phyloP scores from a whole-genome alignment of 2,113 vertebrate genomes.

The Phocoena sinus region DNA sequence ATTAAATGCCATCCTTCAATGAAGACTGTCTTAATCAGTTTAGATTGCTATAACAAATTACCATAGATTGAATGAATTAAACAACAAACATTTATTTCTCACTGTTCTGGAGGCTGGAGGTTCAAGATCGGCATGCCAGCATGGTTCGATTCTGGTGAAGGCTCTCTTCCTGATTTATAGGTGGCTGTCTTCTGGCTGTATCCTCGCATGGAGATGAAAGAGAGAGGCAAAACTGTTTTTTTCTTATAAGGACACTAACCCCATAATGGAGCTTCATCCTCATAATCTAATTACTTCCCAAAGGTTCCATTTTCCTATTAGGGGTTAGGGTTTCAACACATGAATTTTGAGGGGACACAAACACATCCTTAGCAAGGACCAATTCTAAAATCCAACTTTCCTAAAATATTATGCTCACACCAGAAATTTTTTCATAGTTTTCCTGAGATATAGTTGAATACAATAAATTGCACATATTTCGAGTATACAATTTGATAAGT shows the following conservation, averaged over 20 bases:
- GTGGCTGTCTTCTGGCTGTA: background rate
- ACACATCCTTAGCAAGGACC: background rate
- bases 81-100: background rate
- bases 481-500: background rate
- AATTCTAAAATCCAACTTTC: background rate
- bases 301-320: background rate
- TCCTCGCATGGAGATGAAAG: background rate
- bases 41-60: background rate
- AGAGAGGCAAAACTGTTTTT: background rate
- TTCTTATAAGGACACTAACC: background rate
- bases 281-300: background rate
- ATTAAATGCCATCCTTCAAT: background rate
- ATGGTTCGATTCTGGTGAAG: background rate
- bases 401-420: background rate
- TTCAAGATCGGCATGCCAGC: background rate
- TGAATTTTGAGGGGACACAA: background rate
- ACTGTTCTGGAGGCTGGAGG: background rate
- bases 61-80: background rate
- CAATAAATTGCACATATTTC: background rate
- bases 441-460: background rate
- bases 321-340: background rate
- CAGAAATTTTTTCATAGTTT: background rate
- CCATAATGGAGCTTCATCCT: background rate
- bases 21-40: background rate
- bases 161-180: background rate